Base-by-base conservation (phyloP, 2,888 invertebrate genomes). In the Encarsia formosa region DNA sequence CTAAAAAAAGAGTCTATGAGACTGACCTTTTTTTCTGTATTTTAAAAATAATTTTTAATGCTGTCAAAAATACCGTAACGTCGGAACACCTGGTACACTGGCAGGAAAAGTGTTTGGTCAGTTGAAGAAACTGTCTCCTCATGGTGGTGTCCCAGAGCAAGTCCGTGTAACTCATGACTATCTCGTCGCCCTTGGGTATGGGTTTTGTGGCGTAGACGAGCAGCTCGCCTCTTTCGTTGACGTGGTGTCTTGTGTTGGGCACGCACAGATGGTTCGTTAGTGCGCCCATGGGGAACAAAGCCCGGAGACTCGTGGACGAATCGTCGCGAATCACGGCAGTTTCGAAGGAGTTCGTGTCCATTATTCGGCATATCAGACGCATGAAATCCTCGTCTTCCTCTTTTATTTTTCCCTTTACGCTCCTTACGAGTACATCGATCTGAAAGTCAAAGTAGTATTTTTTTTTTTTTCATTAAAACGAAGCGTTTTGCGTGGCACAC, bases 321-420 rank as follows among this genome's bases (percentile, higher is more conserved):
- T 74, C 76, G 54, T 73, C 77, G 57, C 68, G 76, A 16, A 69
- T 67, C 50, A 71, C 76, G 47, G 77, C 77, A 59, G 78, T 82
- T 76, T 85, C 83, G 67, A 82, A 86, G 31, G 86, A 83, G 67
- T 85, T 86, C 3, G 86, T 82, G 64, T 86, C 84, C 64, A 86
- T 75, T 16, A 79, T 78, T 47, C 78, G 76, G 62, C 84, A 83
- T 1, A 82, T 80, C 35, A 75, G 69, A n/a, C 70, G 71, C 79
- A 87, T 78, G 46, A 82, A 75, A 32, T 76, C 63, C 64, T 80
- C 78, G 37, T 85, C 83, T n/a, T 79, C 75, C 46, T 76, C 66
- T 5, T 74, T 74, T 59, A 85, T 76, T 23, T 77, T 71, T 51
- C 78, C 78, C 56, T 70, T 74, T 26, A 78, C 62, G 52, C 73